Conservation (phyloP, 2,888 invertebrate species). For the Hololepta plana region DNA sequence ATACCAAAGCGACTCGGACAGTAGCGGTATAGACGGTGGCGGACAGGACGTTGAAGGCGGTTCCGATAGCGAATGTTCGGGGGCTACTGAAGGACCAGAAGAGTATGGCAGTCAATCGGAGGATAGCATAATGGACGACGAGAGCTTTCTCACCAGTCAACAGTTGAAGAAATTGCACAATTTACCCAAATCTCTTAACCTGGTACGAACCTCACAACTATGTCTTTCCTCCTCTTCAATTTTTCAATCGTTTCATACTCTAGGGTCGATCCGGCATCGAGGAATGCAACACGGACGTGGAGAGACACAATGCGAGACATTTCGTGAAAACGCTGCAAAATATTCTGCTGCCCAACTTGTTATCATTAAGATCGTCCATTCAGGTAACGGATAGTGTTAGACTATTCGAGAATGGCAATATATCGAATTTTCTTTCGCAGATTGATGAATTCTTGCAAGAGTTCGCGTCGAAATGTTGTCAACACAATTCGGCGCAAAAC, state of each 20-base stretch:
- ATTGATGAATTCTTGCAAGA: constrained; percentile 83
- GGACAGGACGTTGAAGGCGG: constrained; percentile 23
- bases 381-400: constrained; percentile 43
- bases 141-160: constrained; percentile 37
- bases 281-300: constrained; percentile 64
- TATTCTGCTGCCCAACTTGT: constrained; percentile 57
- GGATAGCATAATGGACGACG: constrained; percentile 64
- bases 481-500: constrained; percentile 50
- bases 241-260: constrained; percentile 8
- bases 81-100: constrained; percentile 54
- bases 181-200: constrained; percentile 35
- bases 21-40: constrained; percentile 29
- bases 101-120: constrained; percentile 36
- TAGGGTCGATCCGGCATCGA: constrained; percentile 27
- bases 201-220: constrained; percentile 26
- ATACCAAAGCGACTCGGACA: constrained; percentile 45
- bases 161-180: constrained; percentile 32
- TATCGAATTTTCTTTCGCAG: constrained; percentile 17
- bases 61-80: constrained; percentile 30
- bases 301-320: constrained; percentile 70
- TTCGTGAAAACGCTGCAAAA: constrained; percentile 61
- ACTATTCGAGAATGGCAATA: constrained; percentile 3
- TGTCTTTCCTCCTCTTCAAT: constrained; percentile 3
- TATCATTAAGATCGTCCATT: constrained; percentile 59
- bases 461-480: constrained; percentile 81